These are phyloP conservation scores for Urosaurus nigricauda DNA, from an alignment of 2,797 vertebrate species.

Conservation along the genomic window DNA sequence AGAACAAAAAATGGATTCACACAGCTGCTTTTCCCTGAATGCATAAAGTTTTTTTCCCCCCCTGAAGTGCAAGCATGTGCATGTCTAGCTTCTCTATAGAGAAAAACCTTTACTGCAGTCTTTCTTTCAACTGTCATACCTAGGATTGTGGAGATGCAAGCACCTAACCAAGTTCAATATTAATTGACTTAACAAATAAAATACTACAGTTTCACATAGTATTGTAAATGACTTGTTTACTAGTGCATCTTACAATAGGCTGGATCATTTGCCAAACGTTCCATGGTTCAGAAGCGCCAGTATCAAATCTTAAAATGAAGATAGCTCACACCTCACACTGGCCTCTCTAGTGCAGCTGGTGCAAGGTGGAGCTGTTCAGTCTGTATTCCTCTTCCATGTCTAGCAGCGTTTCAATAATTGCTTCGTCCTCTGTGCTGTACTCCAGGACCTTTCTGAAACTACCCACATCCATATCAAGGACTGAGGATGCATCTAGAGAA, in stretches of 20 bases:
- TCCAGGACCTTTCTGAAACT: slow-evolving; percentile 42
- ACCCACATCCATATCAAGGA: slow-evolving; percentile 60
- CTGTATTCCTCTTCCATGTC: slow-evolving; percentile 77
- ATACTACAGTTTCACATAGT: not conserved
- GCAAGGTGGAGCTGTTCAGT: slow-evolving; percentile 54
- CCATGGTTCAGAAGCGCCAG: slow-evolving; percentile 27
- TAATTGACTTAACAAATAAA: not conserved
- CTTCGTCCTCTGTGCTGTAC: slow-evolving; percentile 67
- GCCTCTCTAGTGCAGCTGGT: slow-evolving; percentile 20
- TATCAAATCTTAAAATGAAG: slow-evolving; percentile 15
- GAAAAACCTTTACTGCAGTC: not conserved
- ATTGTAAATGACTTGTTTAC: slow-evolving; percentile 22
- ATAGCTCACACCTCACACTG: slow-evolving; percentile 39
- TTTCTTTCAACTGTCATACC: not conserved
- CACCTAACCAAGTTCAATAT: not conserved
- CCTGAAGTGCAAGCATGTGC: not conserved
- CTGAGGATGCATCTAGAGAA: slow-evolving; percentile 65
- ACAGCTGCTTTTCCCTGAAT: not conserved
- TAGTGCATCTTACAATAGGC: not conserved
- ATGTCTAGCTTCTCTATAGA: not conserved
- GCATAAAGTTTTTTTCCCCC: not conserved
- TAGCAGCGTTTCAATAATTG: slow-evolving; percentile 72
- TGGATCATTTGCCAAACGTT: not conserved
- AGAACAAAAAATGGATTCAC: not conserved
- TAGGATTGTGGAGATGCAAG: not conserved